Percentiles rank a stretch among this genome's conserved stretches.
Evolutionary conservation across 2,113 vertebrate species (phyloP).

Genomic region (Tragelaphus strepsiceros): DNA sequence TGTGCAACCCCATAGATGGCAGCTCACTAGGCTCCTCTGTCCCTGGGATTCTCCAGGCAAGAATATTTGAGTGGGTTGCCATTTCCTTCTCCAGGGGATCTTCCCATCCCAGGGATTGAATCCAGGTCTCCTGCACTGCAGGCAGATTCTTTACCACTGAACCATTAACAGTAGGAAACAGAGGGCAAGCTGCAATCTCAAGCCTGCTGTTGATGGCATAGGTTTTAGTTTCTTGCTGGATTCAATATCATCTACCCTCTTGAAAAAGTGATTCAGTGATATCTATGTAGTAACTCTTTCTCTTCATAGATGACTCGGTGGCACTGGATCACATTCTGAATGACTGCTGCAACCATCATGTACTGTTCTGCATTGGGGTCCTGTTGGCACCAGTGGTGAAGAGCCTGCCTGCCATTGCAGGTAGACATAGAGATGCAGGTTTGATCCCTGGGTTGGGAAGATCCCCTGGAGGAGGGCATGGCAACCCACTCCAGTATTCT

Average conservation of each 20-base stretch:
- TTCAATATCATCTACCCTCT: not conserved
- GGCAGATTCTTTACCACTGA: not conserved
- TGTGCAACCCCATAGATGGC: fast-evolving
- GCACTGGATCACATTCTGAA: not conserved
- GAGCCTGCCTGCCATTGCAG: not conserved
- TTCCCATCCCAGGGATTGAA: not conserved
- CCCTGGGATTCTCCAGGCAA: not conserved
- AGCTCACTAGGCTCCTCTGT: not conserved
- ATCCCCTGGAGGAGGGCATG: not conserved
- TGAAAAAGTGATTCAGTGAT: not conserved
- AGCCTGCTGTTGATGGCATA: not conserved
- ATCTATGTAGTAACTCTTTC: not conserved
- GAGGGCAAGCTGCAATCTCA: not conserved
- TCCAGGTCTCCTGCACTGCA: not conserved
- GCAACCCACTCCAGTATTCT: not conserved
- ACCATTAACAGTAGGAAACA: not conserved
- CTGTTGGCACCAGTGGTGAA: not conserved
- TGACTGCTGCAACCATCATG: not conserved
- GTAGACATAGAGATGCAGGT: not conserved
- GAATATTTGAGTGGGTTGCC: not conserved
- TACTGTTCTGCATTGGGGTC: not conserved
- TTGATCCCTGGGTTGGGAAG: not conserved
- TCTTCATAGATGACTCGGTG: not conserved
- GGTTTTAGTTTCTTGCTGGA: not conserved
- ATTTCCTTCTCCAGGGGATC: not conserved